phyloP scores from a whole-genome alignment of 2,888 invertebrate genomes.

The Lithophane leautieri region DNA sequence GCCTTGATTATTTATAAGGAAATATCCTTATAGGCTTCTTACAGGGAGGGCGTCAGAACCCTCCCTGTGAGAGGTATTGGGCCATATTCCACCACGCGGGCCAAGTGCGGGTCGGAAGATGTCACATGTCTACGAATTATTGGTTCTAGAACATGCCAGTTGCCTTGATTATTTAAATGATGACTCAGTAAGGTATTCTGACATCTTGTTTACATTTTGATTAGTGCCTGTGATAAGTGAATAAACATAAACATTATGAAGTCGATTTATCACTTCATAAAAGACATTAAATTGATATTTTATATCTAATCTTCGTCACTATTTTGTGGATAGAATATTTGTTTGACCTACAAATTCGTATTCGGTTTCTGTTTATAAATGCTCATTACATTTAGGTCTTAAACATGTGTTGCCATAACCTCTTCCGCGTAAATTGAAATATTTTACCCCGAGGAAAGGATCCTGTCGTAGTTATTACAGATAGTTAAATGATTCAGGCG shows the following conservation, averaged over 20 bases:
- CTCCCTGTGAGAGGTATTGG: neutral
- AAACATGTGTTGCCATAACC: too few relatives aligned
- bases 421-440: too few relatives aligned
- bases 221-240: conserved; percentile 9
- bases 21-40: too few relatives aligned
- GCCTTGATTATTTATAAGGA: too few relatives aligned
- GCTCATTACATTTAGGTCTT: too few relatives aligned
- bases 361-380: too few relatives aligned
- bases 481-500: too few relatives aligned
- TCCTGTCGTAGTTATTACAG: neutral
- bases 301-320: too few relatives aligned
- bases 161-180: neutral
- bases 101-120: neutral
- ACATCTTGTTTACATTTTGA: conserved; percentile 26
- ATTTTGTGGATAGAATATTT: too few relatives aligned
- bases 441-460: neutral
- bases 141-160: too few relatives aligned
- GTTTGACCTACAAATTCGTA: too few relatives aligned
- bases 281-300: neutral
- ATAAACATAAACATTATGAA: neutral
- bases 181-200: neutral
- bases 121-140: neutral
- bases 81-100: neutral
- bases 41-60: too few relatives aligned
- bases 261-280: neutral